phyloP scores from a whole-genome alignment of 2,797 vertebrate species.

The Sebastes glaucus region DNA sequence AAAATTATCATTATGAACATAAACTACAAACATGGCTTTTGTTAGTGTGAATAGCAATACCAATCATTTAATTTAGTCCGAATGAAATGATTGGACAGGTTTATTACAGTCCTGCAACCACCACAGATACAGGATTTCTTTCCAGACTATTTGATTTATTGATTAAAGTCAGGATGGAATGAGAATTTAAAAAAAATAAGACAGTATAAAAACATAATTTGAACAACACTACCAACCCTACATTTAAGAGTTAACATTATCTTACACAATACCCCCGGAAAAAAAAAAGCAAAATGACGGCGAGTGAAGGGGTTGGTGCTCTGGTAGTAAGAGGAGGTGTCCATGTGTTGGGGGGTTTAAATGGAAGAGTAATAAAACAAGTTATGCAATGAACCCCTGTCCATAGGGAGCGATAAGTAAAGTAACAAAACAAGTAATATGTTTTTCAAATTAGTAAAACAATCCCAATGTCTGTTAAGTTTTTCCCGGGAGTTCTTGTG shows the following conservation, averaged over 20 bases:
- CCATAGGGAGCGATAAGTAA: neutral
- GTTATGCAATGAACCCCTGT: neutral
- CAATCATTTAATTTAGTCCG: too few species aligned
- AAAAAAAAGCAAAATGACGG: neutral
- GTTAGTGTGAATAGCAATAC: too few species aligned
- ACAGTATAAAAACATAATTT: too few species aligned
- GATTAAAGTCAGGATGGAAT: too few species aligned
- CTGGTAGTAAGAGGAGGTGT: neutral
- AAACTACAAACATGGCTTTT: too few species aligned
- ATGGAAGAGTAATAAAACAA: neutral
- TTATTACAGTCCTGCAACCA: too few species aligned
- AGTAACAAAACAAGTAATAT: neutral
- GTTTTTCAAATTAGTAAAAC: constrained; percentile 15
- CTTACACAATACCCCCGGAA: neutral
- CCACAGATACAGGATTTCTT: too few species aligned
- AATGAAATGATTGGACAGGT: too few species aligned
- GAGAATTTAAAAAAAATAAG: too few species aligned
- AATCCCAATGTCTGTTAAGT: neutral
- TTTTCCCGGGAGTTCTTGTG: neutral
- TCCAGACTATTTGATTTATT: too few species aligned
- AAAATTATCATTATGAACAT: too few species aligned
- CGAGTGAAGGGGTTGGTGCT: neutral
- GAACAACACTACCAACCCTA: too few species aligned
- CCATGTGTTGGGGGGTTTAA: neutral
- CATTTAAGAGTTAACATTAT: neutral